Evolutionary conservation across 2,113 vertebrate species (phyloP), one percentile per base, ranked within the genome.

Genomic region (Pseudopodoces humilis): DNA sequence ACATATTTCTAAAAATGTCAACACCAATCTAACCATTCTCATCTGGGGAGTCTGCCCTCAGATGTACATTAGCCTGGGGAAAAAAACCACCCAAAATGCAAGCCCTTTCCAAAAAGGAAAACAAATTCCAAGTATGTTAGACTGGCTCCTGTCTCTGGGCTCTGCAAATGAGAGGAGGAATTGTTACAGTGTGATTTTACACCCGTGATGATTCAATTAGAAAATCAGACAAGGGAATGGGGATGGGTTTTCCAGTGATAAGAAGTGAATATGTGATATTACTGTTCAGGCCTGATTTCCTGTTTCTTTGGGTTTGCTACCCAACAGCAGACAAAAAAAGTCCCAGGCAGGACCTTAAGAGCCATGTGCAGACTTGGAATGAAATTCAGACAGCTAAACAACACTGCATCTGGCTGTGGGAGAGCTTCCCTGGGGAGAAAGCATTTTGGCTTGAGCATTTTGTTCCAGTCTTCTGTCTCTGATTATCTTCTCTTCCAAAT

Each of bases 1-100:
- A 86, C 62, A 82, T 69, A 94, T 86, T 96, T 97, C 90, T 96
- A 95, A 95, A 97, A 96, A 95, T 93, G 94, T 93, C 94, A 91
- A 20, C 4, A 6, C 55, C 80, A 79, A 68, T 70, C 91, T 59
- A 94, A 92, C 88, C 74, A 92, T 44, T 91, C 93, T 94, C 88
- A 84, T 93, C 74, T 90, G 87, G 70, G 76, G 84, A 90, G 91
- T 49, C 85, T 81, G 80, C 92, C 90, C 94, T 92, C 91, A 92
- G 64, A 95, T 84, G 85, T 95, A 72, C 58, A 56, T 90, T 88
- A 93, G 60, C 56, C 27, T 3, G 0, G 18, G 18, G 11, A 44
- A 75, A 60, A 76, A 83, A 86, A 78, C 49, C 7, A 59, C 15
- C 49, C 78, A 77, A 94, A 88, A 77, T 47, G n/a, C 49, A 90